Percentiles rank a stretch among this genome's conserved stretches.
Conservation (phyloP, 2,113 vertebrate genomes). For the Oreochromis tanganicae region DNA sequence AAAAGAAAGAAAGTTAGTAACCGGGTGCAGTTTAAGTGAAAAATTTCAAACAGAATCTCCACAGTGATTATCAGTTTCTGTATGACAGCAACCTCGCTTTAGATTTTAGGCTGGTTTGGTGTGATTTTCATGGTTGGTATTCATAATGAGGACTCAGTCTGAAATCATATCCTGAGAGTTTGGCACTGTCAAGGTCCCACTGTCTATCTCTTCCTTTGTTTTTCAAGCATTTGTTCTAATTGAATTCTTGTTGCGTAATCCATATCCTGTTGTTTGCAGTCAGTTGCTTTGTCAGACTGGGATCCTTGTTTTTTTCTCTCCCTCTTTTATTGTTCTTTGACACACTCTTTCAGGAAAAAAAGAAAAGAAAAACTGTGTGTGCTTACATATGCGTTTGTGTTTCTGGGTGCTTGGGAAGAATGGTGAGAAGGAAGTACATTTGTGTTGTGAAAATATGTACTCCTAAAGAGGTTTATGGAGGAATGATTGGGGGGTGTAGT, state of each 20-base stretch:
- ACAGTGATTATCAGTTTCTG: neutral
- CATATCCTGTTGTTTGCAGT: constrained; percentile 75
- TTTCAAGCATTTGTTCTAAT: constrained; percentile 67
- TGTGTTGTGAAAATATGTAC: constrained; percentile 56
- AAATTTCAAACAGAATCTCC: neutral
- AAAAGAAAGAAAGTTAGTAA: neutral
- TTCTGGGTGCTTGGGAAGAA: constrained; percentile 42
- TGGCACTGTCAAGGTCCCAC: constrained; percentile 43
- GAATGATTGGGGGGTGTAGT: constrained; percentile 29
- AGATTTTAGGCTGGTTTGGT: neutral
- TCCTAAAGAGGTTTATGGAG: constrained; percentile 50
- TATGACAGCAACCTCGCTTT: neutral
- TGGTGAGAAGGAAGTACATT: constrained; percentile 70
- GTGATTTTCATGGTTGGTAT: constrained; percentile 11
- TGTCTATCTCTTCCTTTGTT: constrained; percentile 64
- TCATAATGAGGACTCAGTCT: constrained; percentile 31
- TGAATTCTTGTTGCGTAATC: constrained; percentile 74
- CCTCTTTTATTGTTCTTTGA: constrained; percentile 71
- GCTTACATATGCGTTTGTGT: neutral
- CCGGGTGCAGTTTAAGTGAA: neutral
- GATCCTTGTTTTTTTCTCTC: constrained; percentile 58
- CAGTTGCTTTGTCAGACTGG: constrained; percentile 52
- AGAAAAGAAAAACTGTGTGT: neutral
- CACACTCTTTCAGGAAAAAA: constrained; percentile 46
- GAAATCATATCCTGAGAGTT: constrained; percentile 62